Conservation (phyloP, 2,888 invertebrate species). For the Nezara viridula region DNA sequence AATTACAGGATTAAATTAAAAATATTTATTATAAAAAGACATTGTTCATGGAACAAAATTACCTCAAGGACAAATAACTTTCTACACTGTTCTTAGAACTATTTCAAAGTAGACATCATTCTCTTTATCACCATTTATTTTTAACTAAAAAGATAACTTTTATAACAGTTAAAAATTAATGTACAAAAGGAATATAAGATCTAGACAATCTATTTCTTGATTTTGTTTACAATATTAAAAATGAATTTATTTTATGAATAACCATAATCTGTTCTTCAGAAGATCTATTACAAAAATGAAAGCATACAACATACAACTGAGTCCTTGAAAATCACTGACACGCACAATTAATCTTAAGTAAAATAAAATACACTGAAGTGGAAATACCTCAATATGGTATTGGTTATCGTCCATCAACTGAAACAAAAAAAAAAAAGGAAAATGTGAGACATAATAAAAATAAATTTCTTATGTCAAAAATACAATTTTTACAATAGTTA, state of each 20-base stretch:
- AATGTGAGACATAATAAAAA: not conserved
- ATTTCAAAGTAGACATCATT: conserved; percentile 29
- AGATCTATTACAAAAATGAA: conserved; percentile 43
- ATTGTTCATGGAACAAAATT: conserved; percentile 58
- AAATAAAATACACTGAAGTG: conserved; percentile 45
- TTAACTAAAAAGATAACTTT: conserved; percentile 23
- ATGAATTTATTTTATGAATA: not conserved
- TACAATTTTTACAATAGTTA: too few relatives aligned
- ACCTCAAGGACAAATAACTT: conserved; percentile 41
- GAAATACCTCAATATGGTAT: conserved; percentile 24
- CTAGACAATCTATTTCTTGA: not conserved
- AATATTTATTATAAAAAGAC: conserved; percentile 59
- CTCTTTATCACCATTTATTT: conserved; percentile 44
- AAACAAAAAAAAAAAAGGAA: conserved; percentile 42
- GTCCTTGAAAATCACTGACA: conserved; percentile 44
- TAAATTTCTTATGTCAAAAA: not conserved
- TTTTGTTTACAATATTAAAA: conserved; percentile 24
- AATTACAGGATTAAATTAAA: conserved; percentile 52
- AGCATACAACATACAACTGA: conserved; percentile 38
- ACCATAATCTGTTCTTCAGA: conserved; percentile 24
- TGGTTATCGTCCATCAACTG: conserved; percentile 62
- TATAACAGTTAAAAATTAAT: conserved; percentile 44
- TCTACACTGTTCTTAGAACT: conserved; percentile 48
- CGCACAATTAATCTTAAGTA: conserved; percentile 45
- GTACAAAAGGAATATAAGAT: conserved; percentile 36